These are phyloP conservation scores for Lepilemur septentrionalis DNA, from an alignment of 2,797 vertebrate species.

Conservation along the genomic window DNA sequence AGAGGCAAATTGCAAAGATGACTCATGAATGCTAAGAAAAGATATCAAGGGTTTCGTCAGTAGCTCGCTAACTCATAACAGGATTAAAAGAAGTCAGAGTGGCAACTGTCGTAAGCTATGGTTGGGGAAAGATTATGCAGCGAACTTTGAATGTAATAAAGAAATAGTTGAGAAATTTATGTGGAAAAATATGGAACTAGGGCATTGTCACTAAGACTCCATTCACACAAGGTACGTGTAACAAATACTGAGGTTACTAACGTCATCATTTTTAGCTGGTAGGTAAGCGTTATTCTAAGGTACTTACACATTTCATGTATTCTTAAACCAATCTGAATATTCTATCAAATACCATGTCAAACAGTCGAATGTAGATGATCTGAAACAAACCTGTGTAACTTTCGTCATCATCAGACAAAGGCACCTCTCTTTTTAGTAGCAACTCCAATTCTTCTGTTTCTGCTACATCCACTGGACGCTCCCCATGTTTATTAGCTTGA, in stretches of 20 bases:
- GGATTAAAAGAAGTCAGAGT: background rate
- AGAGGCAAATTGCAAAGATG: background rate
- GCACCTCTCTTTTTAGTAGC: constrained; percentile 94
- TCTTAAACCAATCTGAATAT: background rate
- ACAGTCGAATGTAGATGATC: background rate
- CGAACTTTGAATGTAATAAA: background rate
- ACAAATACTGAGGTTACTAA: background rate
- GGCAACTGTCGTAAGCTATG: background rate
- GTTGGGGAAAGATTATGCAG: background rate
- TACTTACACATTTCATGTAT: background rate
- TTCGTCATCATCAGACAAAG: constrained; percentile 95
- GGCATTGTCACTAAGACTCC: background rate
- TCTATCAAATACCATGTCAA: background rate
- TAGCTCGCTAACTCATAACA: background rate
- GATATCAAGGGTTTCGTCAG: background rate
- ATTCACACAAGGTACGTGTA: background rate
- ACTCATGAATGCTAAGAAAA: background rate
- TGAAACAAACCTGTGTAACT: constrained; percentile 92
- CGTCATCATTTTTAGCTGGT: background rate
- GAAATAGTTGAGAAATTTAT: background rate
- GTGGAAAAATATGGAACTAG: background rate
- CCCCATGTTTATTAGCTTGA: constrained; percentile 97
- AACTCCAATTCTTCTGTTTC: constrained; percentile 97
- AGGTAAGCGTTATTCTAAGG: background rate
- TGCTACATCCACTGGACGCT: constrained; percentile 97